Base-by-base conservation (phyloP, 1,140 invertebrate species). In the Globodera rostochiensis region DNA sequence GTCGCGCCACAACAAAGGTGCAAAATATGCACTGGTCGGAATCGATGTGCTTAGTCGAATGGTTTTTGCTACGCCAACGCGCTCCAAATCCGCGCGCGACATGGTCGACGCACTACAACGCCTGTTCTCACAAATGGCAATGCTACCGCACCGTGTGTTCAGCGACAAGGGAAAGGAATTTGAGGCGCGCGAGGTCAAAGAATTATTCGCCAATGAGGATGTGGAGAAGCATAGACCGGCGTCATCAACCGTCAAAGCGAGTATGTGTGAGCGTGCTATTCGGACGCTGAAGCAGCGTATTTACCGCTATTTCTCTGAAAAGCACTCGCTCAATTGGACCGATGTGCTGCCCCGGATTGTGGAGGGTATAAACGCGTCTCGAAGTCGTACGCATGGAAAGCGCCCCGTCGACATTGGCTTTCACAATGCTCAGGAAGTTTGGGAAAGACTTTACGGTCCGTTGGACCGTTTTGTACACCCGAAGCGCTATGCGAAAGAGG, bases 21-120 rank as follows among this genome's bases (percentile, higher is more conserved):
- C 71, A 21, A 25, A 36, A 15, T 83, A 83, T 49, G 11, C 82
- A 15, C 67, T 83, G 19, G 78, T 83, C 0, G 84, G 21, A 8
- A 36, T 84, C 6, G 82, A 83, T 73, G 82, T 83, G 15, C 60
- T 84, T 5, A 86, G 84, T 57, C 4, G 36, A 53, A 11, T 46
- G 21, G 36, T 84, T 50, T 84, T 82, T 79, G 46, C 74, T 15
- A 47, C 69, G 15, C 84, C 84, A 25, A 25, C 25, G 25, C 25
- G 25, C 25, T 25, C 25, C 25, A 25, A 25, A 25, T 25, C 25
- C 25, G 25, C 73, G 4, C 47, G 53, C 4, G 73, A 74, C 8
- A 74, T 74, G 73, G 47, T 74, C 19, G 73, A 74, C n/a, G 73
- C 73, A 19, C 19, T 74, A 19, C 15, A 45, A 36, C 47, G n/a